Evolutionary conservation across 2,113 vertebrate species (phyloP).

Genomic region (Ageneiosus marmoratus): DNA sequence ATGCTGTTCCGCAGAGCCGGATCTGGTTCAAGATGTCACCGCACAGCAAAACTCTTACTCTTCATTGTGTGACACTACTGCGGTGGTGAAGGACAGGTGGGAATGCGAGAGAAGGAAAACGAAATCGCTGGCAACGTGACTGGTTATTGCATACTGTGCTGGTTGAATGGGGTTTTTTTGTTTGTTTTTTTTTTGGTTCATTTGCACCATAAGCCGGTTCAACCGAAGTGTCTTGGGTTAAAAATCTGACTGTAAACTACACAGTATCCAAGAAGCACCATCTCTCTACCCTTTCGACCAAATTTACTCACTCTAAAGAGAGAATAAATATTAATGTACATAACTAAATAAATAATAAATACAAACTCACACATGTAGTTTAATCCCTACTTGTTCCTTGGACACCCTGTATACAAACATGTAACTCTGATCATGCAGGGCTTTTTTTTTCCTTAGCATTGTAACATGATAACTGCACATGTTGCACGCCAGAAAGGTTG

Average conservation of each 20-base stretch:
- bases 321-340: not conserved
- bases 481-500: not conserved
- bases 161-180: not conserved
- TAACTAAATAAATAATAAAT: not conserved
- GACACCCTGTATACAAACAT: not conserved
- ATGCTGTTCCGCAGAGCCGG: constrained; percentile 33
- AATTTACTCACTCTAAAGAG: not conserved
- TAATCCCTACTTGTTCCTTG: not conserved
- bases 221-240: not conserved
- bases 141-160: constrained; percentile 28
- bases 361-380: not conserved
- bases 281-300: not conserved
- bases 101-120: constrained; percentile 2
- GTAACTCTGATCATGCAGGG: not conserved
- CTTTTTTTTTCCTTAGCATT: not conserved
- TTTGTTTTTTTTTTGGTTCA: not conserved
- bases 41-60: constrained; percentile 42
- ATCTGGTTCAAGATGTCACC: constrained; percentile 50
- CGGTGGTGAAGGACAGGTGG: constrained; percentile 37
- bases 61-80: constrained; percentile 42
- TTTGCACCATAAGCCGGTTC: not conserved
- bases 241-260: not conserved
- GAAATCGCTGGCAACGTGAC: constrained; percentile 34
- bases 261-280: rapidly evolving
- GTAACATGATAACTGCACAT: not conserved